Base-by-base conservation (phyloP, 2,888 invertebrate genomes). In the Diaphora mendica region DNA sequence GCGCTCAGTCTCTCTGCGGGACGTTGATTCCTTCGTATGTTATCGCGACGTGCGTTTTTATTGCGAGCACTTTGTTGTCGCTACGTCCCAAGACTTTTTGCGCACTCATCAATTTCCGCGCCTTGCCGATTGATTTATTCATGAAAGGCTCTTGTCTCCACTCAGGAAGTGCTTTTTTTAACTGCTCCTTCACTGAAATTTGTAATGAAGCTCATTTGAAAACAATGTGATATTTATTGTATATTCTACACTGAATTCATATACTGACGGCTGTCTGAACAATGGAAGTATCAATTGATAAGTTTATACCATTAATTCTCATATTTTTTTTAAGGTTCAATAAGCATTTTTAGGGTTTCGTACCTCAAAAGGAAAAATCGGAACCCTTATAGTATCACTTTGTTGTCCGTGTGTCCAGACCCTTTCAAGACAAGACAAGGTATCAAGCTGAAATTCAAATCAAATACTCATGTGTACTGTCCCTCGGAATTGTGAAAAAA, bases 21-120 rank as follows among this genome's bases (percentile, higher is more conserved):
- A 86, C 83, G 83, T 86, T 82, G 83, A 84, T 79, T 79, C 77
- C 80, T 77, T 80, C 82, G 83, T 82, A 88, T 89, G 89, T 91
- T 91, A 92, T 91, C 92, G 90, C 87, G 88, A 89, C 87, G 82
- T 90, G 89, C 89, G 91, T 94, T 95, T 95, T 95, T 95, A 92
- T 91, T 88, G 91, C 89, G 86, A 91, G 90, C 93, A 94, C 93
- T 95, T 94, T 95, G 95, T 94, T 93, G 94, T 92, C 91, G 91
- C 90, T 90, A 87, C 91, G 92, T 90, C 91, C 91, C 90, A 88
- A 89, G 88, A 87, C 91, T 95, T 95, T 95, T 95, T 95, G 93
- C 85, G 85, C 90, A 86, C 92, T 91, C 94, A 95, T 95, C 94
- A 95, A 95, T 95, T 95, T 95, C 95, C 95, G 93, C 95, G 95